Base-by-base conservation (phyloP, 2,888 invertebrate species). In the Platycnemis pennipes region DNA sequence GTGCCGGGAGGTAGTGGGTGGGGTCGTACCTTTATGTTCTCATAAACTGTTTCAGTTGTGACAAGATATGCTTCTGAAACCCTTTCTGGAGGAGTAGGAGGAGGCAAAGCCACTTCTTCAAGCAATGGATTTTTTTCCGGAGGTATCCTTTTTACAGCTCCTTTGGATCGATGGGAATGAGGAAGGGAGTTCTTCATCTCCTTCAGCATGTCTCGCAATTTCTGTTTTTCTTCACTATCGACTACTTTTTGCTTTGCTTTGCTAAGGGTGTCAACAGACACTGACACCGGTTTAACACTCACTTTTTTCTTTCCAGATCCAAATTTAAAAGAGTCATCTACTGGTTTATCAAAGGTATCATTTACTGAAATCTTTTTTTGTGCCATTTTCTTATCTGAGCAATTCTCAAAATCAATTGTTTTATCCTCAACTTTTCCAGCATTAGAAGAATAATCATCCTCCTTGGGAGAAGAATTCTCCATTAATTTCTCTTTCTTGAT, bases 111-210 rank as follows among this genome's bases (percentile, higher is more conserved):
- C 16, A 87, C 8, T 56, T 94, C 63, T 94, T 91, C 91, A 16
- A 44, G 1, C 13, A 44, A 26, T 45, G 53, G 1, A n/a, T 86
- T 87, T 37, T 69, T 49, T 11, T 94, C 87, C 31, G n/a, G 37
- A 44, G 49, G 45, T 5, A 86, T 46, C 26, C 63, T 94, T 56
- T 94, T 94, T 31, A 94, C 88, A 13, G 94, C 94, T 63, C 94
- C 94, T 88, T 94, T 85, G 37, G 91, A 69, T 44, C 77, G 49
- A n/a, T 88, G 91, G 22, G 91, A 19, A 91, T 91, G 91, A n/a
- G 98, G 98, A 95, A 98, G 96, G 22, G 98, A 98, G 96, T 98
- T 97, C 96, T 98, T 98, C 98, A 98, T 98, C 96, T 98, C 98
- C 95, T 98, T 98, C 95, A 98, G 96, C 97, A 98, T 98, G 96